Evolutionary conservation across 2,888 invertebrate genomes (phyloP), one percentile per base, ranked within the genome.

Genomic region (Drosophila antonietae): DNA sequence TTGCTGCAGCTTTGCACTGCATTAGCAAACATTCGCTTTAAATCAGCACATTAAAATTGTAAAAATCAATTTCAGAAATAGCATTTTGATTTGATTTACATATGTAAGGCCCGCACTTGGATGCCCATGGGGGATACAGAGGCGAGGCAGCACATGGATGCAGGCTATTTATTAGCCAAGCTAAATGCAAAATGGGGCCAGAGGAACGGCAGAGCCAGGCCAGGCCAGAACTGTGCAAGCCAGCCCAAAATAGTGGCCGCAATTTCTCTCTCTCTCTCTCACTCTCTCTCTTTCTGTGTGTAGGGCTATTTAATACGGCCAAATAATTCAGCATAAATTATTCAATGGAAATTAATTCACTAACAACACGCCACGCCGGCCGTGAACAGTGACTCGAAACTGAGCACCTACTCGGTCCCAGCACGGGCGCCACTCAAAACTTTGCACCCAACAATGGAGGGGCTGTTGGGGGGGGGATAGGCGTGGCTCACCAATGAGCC

Each of bases 301-400:
- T 47, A 65, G 33, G 56, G 67, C 85, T 78, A 84, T 89, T 88
- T 86, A 89, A 85, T 89, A 84, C 82, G 76, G 59, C 80, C 75
- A 87, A 89, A 86, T 86, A 86, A 86, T 90, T 81, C 90, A 70
- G 81, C 90, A 87, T 89, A 75, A 89, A 89, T 90, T 87, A 89
- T 90, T 88, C 89, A 89, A 52, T 83, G 79, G 81, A 90, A 89
- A 90, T 89, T 89, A 90, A 89, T 89, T 89, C 90, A 89, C 81
- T 89, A 83, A 88, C 86, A 85, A 82, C 81, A 81, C 73, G 79
- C 73, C 53, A 35, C 49, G 59, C 57, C 37, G 59, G 68, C 51
- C 41, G 59, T 68, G 33, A 31, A 28, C 64, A 66, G 14, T 15
- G 41, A 28, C 31, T 37, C 37, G 15, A 10, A 23, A 10, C 55